A percentile compares a stretch with the other conserved stretches of the same genome.
Conservation (phyloP, 1,140 invertebrate genomes). For the Tetranychus urticae region DNA sequence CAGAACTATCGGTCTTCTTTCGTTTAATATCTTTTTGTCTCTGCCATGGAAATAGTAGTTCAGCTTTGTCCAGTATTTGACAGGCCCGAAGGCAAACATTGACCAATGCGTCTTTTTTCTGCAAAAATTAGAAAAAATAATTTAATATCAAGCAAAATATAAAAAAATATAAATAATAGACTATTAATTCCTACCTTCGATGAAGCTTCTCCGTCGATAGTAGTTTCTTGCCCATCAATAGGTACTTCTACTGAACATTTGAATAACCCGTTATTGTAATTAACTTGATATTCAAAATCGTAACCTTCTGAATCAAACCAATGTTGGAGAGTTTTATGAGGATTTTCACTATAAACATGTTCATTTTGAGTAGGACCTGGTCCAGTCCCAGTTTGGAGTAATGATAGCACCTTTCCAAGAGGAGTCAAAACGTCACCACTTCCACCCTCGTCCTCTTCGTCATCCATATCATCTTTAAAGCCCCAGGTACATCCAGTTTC, state of each 20-base stretch:
- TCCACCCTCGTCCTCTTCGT: not conserved
- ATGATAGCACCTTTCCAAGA: not conserved
- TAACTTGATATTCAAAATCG: slow-evolving; percentile 7
- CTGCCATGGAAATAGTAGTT: slow-evolving; percentile 10
- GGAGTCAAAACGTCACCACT: not conserved
- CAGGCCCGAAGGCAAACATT: slow-evolving; percentile 6
- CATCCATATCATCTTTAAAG: not conserved
- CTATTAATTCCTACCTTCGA: not conserved
- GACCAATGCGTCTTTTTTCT: slow-evolving; percentile 8
- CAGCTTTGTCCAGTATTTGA: slow-evolving; percentile 7
- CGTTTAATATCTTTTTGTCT: not conserved
- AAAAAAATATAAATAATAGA: not conserved
- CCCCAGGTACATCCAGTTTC: slow-evolving; percentile 6
- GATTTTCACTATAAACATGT: slow-evolving; percentile 4
- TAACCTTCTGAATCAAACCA: slow-evolving; percentile 9
- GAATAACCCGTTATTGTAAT: slow-evolving; percentile 4
- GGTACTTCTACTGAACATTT: slow-evolving; percentile 7
- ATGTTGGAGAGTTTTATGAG: slow-evolving; percentile 7
- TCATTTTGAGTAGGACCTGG: not conserved
- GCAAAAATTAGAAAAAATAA: not conserved
- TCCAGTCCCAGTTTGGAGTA: not conserved
- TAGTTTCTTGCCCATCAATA: slow-evolving; percentile 6
- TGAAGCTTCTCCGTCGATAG: slow-evolving; percentile 1
- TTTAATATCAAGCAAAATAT: not conserved
- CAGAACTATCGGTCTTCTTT: not conserved